Evolutionary conservation across 2,888 invertebrate species (phyloP), one percentile per base, ranked within the genome.

Genomic region (Lasioglossum vierecki): DNA sequence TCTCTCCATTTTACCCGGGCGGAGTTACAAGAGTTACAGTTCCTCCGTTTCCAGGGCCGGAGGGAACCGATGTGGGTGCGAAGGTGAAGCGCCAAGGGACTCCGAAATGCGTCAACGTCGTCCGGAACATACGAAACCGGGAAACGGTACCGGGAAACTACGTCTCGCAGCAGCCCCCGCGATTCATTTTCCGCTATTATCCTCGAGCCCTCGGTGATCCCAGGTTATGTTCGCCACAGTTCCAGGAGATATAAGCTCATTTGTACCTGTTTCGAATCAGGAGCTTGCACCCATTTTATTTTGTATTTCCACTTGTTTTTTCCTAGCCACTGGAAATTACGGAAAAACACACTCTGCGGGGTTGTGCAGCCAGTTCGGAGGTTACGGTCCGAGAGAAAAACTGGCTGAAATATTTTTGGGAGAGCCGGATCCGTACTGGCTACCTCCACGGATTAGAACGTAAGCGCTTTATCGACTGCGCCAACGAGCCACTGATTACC

Each of bases 1-100:
- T 44, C 63, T 39, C 8, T 18, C 44, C 72, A 77, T 86, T 86
- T 84, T 86, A 82, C 79, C 18, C 60, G 30, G 49, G 35, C 35
- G 4, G 71, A 72, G 76, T 84, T 86, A 60, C 82, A 46, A 53
- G 76, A 74, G 82, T 87, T 85, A 87, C 82, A 87, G 86, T 82
- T 82, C 76, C 82, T 86, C 82, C 77, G 86, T 88, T 82, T 72
- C 79, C 70, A 70, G 77, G 85, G 72, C 79, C 79, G 79, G 49
- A 11, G 60, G 44, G 41, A 68, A 49, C 53, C 39, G 35, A 53
- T 35, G 49, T 66, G 44, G 30, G 30, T 18, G 66, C 18, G 66
- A 81, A 82, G 49, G 76, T 70, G 63, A 82, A 82, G 85, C 80
- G 76, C 57, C 44, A 66, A 30, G 53, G 49, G 76, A 60, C 68